Evolutionary conservation across 1,140 invertebrate species (phyloP).

Genomic region (Panonychus citri): DNA sequence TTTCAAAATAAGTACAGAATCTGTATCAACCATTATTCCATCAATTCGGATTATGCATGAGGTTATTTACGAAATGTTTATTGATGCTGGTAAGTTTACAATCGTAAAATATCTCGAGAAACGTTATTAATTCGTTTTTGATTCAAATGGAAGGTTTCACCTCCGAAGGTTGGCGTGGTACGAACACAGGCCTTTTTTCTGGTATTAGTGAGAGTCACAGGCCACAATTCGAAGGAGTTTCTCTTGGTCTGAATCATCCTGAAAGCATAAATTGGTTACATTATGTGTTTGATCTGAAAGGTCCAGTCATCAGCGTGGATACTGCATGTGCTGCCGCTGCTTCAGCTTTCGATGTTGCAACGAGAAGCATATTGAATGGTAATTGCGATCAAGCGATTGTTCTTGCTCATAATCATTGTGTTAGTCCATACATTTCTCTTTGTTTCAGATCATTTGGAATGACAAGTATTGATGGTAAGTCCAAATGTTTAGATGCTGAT

Average conservation of each 20-base stretch:
- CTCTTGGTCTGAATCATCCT: background rate
- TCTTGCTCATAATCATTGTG: background rate
- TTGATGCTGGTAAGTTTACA: background rate
- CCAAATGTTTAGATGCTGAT: constrained; percentile 2
- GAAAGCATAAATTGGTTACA: background rate
- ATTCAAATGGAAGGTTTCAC: constrained; percentile 10
- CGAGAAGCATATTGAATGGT: constrained; percentile 27
- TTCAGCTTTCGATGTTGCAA: constrained; percentile 50
- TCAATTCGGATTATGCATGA: background rate
- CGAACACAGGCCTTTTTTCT: constrained; percentile 68
- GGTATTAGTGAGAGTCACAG: constrained; percentile 29
- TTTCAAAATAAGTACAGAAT: background rate
- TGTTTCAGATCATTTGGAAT: background rate
- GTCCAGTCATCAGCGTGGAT: constrained; percentile 71
- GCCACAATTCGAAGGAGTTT: background rate
- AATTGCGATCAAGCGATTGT: background rate
- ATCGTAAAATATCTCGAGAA: background rate
- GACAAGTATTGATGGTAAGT: background rate
- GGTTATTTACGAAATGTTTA: background rate
- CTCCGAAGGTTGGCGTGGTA: constrained; percentile 23
- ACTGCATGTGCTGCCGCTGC: constrained; percentile 61
- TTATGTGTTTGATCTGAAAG: constrained; percentile 37
- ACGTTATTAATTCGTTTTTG: background rate
- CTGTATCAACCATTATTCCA: background rate
- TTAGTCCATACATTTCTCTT: background rate